Base-by-base conservation (phyloP, 2,797 vertebrate species). In the Limnodromus scolopaceus region DNA sequence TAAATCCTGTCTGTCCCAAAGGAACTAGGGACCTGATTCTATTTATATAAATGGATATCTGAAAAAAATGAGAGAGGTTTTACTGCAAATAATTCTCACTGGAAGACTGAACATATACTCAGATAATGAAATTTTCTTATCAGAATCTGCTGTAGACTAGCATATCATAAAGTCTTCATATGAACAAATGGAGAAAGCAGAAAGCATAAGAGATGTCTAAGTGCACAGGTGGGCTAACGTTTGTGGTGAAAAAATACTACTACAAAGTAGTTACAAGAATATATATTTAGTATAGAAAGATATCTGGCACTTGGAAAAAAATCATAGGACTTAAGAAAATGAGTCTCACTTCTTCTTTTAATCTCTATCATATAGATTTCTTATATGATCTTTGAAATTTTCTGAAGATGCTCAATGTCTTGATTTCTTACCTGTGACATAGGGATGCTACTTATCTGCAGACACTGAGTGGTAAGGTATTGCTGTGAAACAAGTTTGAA, bases 71-170 rank as follows among this genome's bases (percentile, higher is more conserved):
- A 51, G 54, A 81, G 34, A 58, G 27, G 19, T 76, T 96, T 96
- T 92, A 78, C 82, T 93, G 69, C 34, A 89, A 66, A 61, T 69
- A 19, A 79, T 92, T 91, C 70, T 88, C 63, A 24, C 66, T 27
- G 25, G 70, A 92, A 95, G 63, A 49, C 49, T 76, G 92, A 90
- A 76, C 55, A 46, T 85, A 92, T 30, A 75, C 57, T 86, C 48
- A 65, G 46, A 63, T 86, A 96, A 93, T 82, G 36, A 90, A 63
- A 93, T 89, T 92, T 92, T 91, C 58, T 82, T 77, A 43, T 25
- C 87, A 61, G 46, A 92, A 86, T 34, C 30, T 79, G 32, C 20
- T 13, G 39, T 63, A 76, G 76, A 84, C 13, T 49, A 92, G 63
- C 13, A 32, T 79, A 54, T 81, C 84, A 78, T 89, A 89, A 96